Conservation (phyloP, 2,888 invertebrate genomes). For the Leptinotarsa tumamoca region DNA sequence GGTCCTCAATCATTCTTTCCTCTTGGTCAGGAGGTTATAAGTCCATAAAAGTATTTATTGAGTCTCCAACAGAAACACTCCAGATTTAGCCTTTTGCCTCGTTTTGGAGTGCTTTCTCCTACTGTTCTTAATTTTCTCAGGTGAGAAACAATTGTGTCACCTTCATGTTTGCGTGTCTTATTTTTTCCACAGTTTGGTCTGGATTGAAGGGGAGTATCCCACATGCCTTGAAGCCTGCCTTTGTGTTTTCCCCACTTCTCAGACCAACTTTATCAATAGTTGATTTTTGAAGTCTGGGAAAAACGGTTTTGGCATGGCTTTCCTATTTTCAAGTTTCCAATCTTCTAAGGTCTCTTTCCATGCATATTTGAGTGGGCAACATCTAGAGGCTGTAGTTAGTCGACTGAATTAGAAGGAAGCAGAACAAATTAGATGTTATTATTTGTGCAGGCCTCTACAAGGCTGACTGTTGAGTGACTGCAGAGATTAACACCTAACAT, state of each 20-base stretch:
- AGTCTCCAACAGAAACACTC: too few species aligned
- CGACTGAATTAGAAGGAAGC: constrained; percentile 41
- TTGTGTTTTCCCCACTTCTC: not conserved
- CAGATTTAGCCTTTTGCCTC: too few species aligned
- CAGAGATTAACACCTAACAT: constrained; percentile 56
- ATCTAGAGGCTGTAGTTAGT: constrained; percentile 45
- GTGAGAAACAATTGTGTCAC: too few species aligned
- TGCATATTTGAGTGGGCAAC: constrained; percentile 47
- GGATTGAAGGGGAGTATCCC: constrained; percentile 23
- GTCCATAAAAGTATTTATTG: too few species aligned
- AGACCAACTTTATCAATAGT: constrained; percentile 31
- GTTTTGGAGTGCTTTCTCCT: too few species aligned
- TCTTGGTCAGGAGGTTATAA: too few species aligned
- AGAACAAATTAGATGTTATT: constrained; percentile 51
- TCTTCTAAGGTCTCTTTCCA: constrained; percentile 46
- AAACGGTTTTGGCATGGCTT: constrained; percentile 33
- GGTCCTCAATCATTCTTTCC: too few species aligned
- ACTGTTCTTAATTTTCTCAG: too few species aligned
- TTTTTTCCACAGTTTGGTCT: constrained; percentile 24
- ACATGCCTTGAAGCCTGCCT: constrained; percentile 13
- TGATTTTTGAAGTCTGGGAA: constrained; percentile 26
- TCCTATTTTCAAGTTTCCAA: constrained; percentile 46
- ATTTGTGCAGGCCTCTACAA: constrained; percentile 47
- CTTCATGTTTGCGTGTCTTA: not conserved
- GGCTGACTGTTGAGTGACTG: constrained; percentile 43